These are phyloP conservation scores for Formica selysi DNA, from an alignment of 1,140 invertebrate genomes.

Conservation along the genomic window DNA sequence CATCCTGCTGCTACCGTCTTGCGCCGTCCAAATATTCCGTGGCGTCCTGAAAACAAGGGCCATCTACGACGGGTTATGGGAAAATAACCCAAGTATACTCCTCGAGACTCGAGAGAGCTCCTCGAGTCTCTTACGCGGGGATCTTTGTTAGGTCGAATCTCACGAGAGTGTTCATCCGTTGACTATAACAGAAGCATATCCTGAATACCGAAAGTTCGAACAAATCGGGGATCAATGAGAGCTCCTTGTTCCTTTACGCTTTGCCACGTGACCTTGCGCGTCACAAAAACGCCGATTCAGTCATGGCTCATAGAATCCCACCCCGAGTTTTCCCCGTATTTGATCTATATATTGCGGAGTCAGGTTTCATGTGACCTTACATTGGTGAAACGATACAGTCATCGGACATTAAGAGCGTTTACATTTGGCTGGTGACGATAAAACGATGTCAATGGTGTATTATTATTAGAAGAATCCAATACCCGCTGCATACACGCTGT, in stretches of 20 bases:
- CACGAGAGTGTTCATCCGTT: neutral
- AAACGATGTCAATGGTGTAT: neutral
- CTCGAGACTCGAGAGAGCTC: slow-evolving; percentile 21
- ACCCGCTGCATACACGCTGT: neutral
- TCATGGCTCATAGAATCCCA: slow-evolving; percentile 73
- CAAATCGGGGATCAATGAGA: slow-evolving; percentile 30
- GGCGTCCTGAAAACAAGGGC: slow-evolving; percentile 65
- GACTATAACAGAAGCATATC: neutral
- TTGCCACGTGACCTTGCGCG: slow-evolving; percentile 55
- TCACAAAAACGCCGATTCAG: slow-evolving; percentile 54
- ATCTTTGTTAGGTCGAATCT: slow-evolving; percentile 30
- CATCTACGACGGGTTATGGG: slow-evolving; percentile 57
- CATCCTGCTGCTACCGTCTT: slow-evolving; percentile 79
- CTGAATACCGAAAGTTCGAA: neutral
- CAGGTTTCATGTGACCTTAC: slow-evolving; percentile 74
- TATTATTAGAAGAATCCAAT: slow-evolving; percentile 6
- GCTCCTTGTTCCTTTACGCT: slow-evolving; percentile 26
- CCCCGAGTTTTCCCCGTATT: slow-evolving; percentile 41
- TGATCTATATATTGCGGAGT: slow-evolving; percentile 72
- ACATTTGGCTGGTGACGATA: slow-evolving; percentile 28
- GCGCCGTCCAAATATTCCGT: slow-evolving; percentile 73
- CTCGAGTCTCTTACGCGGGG: slow-evolving; percentile 27
- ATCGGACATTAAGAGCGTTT: slow-evolving; percentile 64
- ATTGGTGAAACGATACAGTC: slow-evolving; percentile 73
- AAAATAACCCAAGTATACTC: slow-evolving; percentile 57